Percentiles rank a stretch among this genome's conserved stretches.
These are phyloP conservation scores for Ectemnius cavifrons DNA, from an alignment of 2,888 invertebrate species.

Conservation along the genomic window DNA sequence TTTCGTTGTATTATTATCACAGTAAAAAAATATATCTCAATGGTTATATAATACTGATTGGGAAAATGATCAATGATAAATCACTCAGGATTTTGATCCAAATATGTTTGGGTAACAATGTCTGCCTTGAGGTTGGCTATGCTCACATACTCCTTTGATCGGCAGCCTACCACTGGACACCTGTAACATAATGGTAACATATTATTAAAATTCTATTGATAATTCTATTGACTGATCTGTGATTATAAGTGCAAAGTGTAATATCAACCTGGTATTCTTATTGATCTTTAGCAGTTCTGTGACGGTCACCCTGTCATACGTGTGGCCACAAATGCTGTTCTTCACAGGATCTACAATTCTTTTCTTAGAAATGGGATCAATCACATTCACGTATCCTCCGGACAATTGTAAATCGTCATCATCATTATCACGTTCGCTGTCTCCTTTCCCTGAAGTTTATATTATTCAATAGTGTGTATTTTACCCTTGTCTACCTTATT, in stretches of 20 bases:
- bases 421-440: constrained; percentile 4
- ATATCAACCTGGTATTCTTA: constrained; percentile 63
- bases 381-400: constrained; percentile 62
- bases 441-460: constrained; percentile 19
- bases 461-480: background rate
- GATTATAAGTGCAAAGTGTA: background rate
- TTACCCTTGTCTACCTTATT: background rate
- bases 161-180: constrained; percentile 73
- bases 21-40: too few relatives aligned
- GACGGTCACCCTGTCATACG: constrained; percentile 70
- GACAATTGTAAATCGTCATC: constrained; percentile 67
- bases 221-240: too few relatives aligned
- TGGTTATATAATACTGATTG: too few relatives aligned
- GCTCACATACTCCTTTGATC: constrained; percentile 58
- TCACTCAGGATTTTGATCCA: constrained; percentile 60
- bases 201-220: background rate
- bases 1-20: too few relatives aligned
- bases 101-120: constrained; percentile 63
- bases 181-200: constrained; percentile 53
- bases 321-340: constrained; percentile 70
- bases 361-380: constrained; percentile 73
- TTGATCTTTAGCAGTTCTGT: constrained; percentile 63
- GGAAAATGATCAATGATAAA: background rate
- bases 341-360: constrained; percentile 72
- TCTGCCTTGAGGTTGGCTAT: constrained; percentile 61